A percentile compares a stretch with the other conserved stretches of the same genome.
Evolutionary conservation across 2,113 vertebrate species (phyloP).

Genomic region (Mormyrus iriodes): DNA sequence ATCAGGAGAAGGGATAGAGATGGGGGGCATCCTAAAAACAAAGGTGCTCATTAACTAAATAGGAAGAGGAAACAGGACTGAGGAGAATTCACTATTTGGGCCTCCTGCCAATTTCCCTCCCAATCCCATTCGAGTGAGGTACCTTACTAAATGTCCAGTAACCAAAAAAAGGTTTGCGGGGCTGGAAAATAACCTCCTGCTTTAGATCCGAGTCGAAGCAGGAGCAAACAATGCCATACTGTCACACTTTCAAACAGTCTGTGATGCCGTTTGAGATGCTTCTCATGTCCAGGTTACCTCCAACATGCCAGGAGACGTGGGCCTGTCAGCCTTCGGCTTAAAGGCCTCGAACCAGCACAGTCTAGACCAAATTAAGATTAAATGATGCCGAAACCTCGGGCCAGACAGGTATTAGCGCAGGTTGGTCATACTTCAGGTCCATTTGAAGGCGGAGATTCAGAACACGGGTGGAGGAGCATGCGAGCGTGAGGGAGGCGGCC

Average conservation of each 20-base stretch:
- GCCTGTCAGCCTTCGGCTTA: background rate
- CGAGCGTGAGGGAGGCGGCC: conserved; percentile 40
- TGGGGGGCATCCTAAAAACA: background rate
- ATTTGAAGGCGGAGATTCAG: conserved; percentile 55
- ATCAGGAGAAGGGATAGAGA: background rate
- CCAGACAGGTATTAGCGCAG: conserved; percentile 57
- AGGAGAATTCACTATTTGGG: background rate
- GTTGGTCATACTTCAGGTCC: conserved; percentile 57
- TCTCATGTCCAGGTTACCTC: background rate
- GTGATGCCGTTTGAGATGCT: background rate
- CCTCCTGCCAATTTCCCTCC: background rate
- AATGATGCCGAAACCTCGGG: conserved; percentile 57
- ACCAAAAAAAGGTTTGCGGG: background rate
- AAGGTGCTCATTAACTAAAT: background rate
- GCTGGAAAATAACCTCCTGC: background rate
- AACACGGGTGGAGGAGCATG: conserved; percentile 42
- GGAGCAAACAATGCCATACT: background rate
- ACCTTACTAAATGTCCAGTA: background rate
- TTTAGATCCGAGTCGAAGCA: background rate
- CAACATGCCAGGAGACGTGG: background rate
- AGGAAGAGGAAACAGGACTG: background rate
- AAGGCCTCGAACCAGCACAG: background rate
- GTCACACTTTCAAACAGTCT: background rate
- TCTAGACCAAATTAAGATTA: conserved; percentile 67
- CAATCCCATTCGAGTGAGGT: background rate